Conservation (phyloP, 2,888 invertebrate genomes). For the Hybos culiciformis region DNA sequence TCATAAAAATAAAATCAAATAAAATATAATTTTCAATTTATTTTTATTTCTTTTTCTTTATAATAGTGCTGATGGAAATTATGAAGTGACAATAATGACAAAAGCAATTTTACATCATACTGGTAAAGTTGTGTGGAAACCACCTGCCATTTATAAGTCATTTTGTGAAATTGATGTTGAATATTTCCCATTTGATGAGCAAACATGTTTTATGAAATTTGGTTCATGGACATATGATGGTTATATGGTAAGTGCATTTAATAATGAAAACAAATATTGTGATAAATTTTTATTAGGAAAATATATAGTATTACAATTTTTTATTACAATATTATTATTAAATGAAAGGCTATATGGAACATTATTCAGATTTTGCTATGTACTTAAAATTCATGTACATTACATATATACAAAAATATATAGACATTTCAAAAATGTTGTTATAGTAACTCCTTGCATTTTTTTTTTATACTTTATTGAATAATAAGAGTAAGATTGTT, state of each 20-base stretch:
- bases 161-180: conserved; percentile 92
- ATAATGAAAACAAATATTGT: background rate
- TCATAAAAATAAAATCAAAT: background rate
- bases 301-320: no score
- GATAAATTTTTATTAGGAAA: no score
- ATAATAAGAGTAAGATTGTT: no score
- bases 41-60: conserved; percentile 7
- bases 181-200: conserved; percentile 89
- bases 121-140: conserved; percentile 92
- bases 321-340: no score
- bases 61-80: conserved; percentile 90
- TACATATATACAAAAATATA: no score
- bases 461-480: no score
- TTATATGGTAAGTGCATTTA: conserved; percentile 59
- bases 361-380: no score
- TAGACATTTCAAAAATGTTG: no score
- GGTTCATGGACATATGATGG: conserved; percentile 88
- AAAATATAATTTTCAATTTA: background rate
- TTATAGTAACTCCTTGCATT: no score
- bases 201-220: conserved; percentile 92
- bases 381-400: no score
- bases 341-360: no score
- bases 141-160: conserved; percentile 97
- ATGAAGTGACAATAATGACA: conserved; percentile 96
- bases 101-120: conserved; percentile 89